Evolutionary conservation across 2,888 invertebrate species (phyloP).

Genomic region (Kuschelorhynchus macadamiae): DNA sequence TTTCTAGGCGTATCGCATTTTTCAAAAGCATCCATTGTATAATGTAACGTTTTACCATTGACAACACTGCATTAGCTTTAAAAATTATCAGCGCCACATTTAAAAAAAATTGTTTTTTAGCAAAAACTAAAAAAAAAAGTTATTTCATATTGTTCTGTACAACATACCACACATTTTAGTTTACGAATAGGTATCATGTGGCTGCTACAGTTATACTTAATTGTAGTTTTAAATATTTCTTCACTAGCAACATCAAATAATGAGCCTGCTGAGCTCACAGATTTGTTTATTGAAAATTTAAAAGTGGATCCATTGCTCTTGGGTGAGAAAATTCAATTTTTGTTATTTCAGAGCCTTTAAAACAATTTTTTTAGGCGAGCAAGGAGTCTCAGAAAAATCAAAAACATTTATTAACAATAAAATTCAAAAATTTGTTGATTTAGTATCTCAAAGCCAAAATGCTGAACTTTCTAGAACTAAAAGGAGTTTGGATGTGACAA

Average conservation of each 20-base stretch:
- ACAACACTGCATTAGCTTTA: too few species aligned
- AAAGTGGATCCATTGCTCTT: conserved; percentile 54
- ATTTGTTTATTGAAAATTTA: conserved; percentile 57
- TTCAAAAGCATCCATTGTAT: too few species aligned
- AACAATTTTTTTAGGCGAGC: conserved; percentile 43
- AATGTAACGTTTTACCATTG: too few species aligned
- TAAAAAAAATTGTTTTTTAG: too few species aligned
- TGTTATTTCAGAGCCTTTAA: neutral
- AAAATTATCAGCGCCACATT: too few species aligned
- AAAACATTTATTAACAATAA: conserved; percentile 62
- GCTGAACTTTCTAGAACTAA: conserved; percentile 46
- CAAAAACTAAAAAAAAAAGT: too few species aligned
- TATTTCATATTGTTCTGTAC: too few species aligned
- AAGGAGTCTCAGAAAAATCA: conserved; percentile 54
- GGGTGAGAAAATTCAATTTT: conserved; percentile 50
- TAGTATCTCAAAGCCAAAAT: conserved; percentile 54
- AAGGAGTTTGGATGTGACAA: conserved; percentile 46
- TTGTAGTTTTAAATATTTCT: conserved; percentile 3
- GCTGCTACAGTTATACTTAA: conserved; percentile 12
- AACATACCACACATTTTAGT: too few species aligned
- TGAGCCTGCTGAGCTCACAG: conserved; percentile 52
- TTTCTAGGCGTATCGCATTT: too few species aligned
- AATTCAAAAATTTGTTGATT: conserved; percentile 59
- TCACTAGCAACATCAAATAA: conserved; percentile 13
- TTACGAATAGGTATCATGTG: conserved; percentile 19